Evolutionary conservation across 2,888 invertebrate genomes (phyloP).

Genomic region (Malachius bipustulatus): DNA sequence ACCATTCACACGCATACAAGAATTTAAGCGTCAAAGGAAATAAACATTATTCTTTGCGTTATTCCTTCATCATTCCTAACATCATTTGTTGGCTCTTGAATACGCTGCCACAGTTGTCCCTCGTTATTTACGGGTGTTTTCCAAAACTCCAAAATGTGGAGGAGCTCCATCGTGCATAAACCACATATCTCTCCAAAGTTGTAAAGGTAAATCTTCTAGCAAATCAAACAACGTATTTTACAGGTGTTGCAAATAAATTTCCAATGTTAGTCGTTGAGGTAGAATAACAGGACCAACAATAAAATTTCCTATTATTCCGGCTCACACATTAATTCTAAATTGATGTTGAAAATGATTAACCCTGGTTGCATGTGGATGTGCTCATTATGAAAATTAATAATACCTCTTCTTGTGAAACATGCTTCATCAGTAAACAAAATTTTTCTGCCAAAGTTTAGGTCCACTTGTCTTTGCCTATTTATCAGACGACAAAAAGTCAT

Average conservation of each 20-base stretch:
- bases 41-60: too few relatives aligned
- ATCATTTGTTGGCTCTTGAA: conserved; percentile 1
- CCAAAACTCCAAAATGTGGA: background rate
- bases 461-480: background rate
- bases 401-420: conserved; percentile 1
- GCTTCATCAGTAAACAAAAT: conserved; percentile 3
- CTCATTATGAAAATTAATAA: background rate
- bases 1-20: conserved; percentile 1
- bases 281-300: conserved; percentile 2
- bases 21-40: too few relatives aligned
- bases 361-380: background rate
- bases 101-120: conserved; percentile 3
- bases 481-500: background rate
- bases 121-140: background rate
- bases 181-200: conserved; percentile 1
- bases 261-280: background rate
- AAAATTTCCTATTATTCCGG: background rate
- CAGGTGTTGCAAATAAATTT: background rate
- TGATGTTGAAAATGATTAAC: background rate
- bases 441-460: background rate
- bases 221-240: conserved; percentile 1
- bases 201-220: conserved; percentile 1
- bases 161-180: conserved; percentile 1
- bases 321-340: conserved; percentile 1
- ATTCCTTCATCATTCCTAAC: background rate